phyloP scores from a whole-genome alignment of 2,888 invertebrate species.

The Anodontia alba region DNA sequence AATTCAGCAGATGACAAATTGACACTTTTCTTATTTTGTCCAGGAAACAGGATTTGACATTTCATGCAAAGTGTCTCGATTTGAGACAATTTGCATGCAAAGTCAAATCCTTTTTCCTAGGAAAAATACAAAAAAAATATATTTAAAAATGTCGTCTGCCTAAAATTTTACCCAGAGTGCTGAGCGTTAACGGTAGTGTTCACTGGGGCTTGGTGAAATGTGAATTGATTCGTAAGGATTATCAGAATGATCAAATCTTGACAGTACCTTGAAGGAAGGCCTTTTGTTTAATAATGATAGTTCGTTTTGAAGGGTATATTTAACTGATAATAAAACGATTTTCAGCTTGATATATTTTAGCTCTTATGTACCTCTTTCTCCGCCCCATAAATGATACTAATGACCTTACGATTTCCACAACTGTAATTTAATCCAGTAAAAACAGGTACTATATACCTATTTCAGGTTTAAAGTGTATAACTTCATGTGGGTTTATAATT shows the following conservation, averaged over 20 bases:
- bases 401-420: slow-evolving; percentile 9
- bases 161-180: no score
- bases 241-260: slow-evolving; percentile 14
- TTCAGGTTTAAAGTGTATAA: no score
- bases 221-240: slow-evolving; percentile 24
- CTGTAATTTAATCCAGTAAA: background rate
- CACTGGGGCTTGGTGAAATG: slow-evolving; percentile 1
- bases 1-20: no score
- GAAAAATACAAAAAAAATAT: no score
- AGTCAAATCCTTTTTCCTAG: no score
- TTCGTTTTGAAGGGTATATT: background rate
- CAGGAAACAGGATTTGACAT: no score
- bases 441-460: background rate
- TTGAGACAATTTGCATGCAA: no score
- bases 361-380: slow-evolving; percentile 4
- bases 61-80: no score
- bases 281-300: slow-evolving; percentile 24
- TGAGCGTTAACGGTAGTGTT: background rate
- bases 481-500: no score
- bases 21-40: no score
- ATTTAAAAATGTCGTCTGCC: no score
- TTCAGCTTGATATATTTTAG: slow-evolving; percentile 17
- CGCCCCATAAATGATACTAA: slow-evolving; percentile 14
- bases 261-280: background rate
- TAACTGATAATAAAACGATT: slow-evolving; percentile 17